Base-by-base conservation (phyloP, 1,140 invertebrate genomes). In the Frieseomelitta varia region DNA sequence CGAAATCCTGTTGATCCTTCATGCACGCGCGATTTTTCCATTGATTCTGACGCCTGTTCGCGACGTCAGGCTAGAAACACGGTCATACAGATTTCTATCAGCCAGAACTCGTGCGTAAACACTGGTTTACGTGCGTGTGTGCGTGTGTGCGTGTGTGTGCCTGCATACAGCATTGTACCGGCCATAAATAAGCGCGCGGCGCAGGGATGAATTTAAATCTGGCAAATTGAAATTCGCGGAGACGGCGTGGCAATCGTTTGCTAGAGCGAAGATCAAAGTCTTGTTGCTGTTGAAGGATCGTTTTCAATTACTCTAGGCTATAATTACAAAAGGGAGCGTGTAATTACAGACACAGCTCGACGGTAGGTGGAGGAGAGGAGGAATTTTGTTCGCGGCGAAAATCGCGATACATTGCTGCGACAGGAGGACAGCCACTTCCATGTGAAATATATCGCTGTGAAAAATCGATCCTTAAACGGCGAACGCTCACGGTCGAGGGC, bases 301-400 rank as follows among this genome's bases (percentile, higher is more conserved):
- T 83, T 83, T 83, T 69, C 81, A 78, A 68, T 83, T 77, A 78
- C 21, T 63, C 47, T 17, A 21, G 51, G 39, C 39, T 47, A 47
- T 47, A 47, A 47, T 47, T 47, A 47, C 39, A 47, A 47, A 47
- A 47, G 58, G 24, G n/a, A 61, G 24, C 4, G 8, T 78, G 34
- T 71, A 83, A 83, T 83, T 78, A 83, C 63, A 83, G 78, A 83
- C 39, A 47, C 39, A 47, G 39, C 8, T 11, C 39, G 6, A 6
- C 6, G 39, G 39, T 8, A 47, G 39, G 39, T 6, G 39, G 39
- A 47, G 39, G 39, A 10, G 39, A 0, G 39, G 39, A 47, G 39
- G 39, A n/a, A 27, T 58, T 75, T 34, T 55, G 81, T 77, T 78
- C 74, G 81, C 61, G 12, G n/a, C n/a, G 55, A 83, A 83, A 78